A percentile compares a stretch with the other conserved stretches of the same genome.
phyloP scores from a whole-genome alignment of 2,888 invertebrate genomes.

The Tenthredo notha region DNA sequence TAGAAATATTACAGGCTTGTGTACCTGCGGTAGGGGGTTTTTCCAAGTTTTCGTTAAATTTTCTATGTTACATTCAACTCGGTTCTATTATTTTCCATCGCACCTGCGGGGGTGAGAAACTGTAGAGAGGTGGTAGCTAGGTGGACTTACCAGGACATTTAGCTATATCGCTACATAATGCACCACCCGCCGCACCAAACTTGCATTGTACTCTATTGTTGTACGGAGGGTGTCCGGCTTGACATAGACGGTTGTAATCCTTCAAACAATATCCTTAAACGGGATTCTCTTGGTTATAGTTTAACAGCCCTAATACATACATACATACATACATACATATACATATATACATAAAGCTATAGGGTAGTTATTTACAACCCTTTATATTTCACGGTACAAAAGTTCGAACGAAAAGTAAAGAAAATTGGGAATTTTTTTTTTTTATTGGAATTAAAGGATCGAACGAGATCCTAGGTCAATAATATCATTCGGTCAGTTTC shows the following conservation, averaged over 20 bases:
- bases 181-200: slow-evolving; percentile 43
- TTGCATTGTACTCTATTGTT: slow-evolving; percentile 23
- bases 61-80: no score
- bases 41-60: background rate
- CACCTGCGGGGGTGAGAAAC: slow-evolving; percentile 4
- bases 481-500: background rate
- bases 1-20: no score
- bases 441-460: no score
- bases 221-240: background rate
- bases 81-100: background rate
- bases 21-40: background rate
- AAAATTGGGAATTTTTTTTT: no score
- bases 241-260: slow-evolving; percentile 33
- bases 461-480: no score
- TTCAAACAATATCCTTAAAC: background rate
- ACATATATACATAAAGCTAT: no score
- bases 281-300: background rate
- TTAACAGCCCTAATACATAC: background rate
- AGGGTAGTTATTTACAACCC: slow-evolving; percentile 37
- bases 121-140: no score
- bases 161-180: background rate
- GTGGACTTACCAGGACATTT: background rate
- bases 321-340: background rate
- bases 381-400: background rate
- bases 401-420: no score